These are phyloP conservation scores for Apoda limacodes DNA, from an alignment of 2,888 invertebrate species.

Conservation along the genomic window DNA sequence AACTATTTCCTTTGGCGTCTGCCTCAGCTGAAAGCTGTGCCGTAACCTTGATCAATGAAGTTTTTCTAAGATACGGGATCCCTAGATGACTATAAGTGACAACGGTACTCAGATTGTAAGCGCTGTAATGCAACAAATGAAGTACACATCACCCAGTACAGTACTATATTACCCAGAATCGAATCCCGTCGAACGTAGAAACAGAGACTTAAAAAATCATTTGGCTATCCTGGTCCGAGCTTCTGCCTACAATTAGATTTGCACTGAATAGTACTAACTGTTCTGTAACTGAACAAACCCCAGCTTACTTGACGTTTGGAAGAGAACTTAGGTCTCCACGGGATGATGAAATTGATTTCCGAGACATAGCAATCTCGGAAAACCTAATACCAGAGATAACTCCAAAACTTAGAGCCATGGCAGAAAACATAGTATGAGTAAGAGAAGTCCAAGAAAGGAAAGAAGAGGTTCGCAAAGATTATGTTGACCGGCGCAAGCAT, in stretches of 20 bases:
- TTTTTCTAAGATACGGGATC: constrained; percentile 29
- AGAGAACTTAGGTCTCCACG: constrained; percentile 19
- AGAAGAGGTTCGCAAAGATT: constrained; percentile 14
- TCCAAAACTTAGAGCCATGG: constrained; percentile 8
- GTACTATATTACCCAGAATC: constrained; percentile 17
- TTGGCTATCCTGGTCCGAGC: constrained; percentile 16
- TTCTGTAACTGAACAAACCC: constrained; percentile 10
- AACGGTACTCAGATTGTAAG: constrained; percentile 17
- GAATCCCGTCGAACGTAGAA: constrained; percentile 17
- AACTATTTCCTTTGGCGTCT: constrained; percentile 20
- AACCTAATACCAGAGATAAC: constrained; percentile 23
- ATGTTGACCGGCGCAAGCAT: constrained; percentile 10
- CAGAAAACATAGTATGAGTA: constrained; percentile 7
- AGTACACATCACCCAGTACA: constrained; percentile 21
- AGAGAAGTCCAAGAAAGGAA: constrained; percentile 13
- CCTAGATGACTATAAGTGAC: constrained; percentile 16
- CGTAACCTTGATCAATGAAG: constrained; percentile 23
- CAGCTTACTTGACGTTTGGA: constrained; percentile 23
- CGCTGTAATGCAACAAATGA: constrained; percentile 17
- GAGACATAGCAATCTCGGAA: constrained; percentile 17
- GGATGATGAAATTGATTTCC: constrained; percentile 11
- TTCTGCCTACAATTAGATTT: constrained; percentile 31
- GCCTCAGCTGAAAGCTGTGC: constrained; percentile 25
- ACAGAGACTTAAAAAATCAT: constrained; percentile 19
- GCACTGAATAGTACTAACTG: constrained; percentile 28